phyloP scores from a whole-genome alignment of 2,797 vertebrate species.

The Anguilla megastoma region DNA sequence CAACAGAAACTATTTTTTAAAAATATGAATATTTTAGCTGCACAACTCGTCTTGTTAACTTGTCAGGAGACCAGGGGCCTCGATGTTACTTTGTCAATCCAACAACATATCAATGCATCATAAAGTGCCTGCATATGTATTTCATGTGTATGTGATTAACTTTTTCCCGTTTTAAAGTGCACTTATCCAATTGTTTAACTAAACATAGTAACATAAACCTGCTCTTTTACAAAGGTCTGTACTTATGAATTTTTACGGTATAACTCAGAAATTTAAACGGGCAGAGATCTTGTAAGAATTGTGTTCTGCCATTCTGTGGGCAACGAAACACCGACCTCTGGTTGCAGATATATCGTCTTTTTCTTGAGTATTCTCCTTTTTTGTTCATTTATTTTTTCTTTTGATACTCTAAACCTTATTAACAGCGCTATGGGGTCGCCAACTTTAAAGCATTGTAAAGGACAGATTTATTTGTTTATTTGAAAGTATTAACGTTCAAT shows the following conservation, averaged over 20 bases:
- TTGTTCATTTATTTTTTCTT: conserved; percentile 38
- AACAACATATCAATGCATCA: conserved; percentile 41
- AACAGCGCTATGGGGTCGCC: conserved; percentile 41
- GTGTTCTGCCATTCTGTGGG: conserved; percentile 13
- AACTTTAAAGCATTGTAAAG: conserved; percentile 55
- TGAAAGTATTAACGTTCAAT: conserved; percentile 65
- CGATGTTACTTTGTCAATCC: conserved; percentile 34
- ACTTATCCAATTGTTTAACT: conserved; percentile 61
- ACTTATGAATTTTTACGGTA: conserved; percentile 37
- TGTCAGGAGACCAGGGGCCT: conserved; percentile 30
- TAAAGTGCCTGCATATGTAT: conserved; percentile 56
- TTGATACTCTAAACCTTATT: conserved; percentile 46
- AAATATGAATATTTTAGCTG: conserved; percentile 10
- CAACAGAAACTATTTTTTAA: neutral
- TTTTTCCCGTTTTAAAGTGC: conserved; percentile 53
- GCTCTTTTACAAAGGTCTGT: conserved; percentile 48
- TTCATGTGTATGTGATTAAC: conserved; percentile 50
- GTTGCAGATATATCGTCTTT: neutral
- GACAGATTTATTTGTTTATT: conserved; percentile 43
- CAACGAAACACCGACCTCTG: neutral
- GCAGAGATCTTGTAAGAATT: neutral
- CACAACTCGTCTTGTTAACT: conserved; percentile 17
- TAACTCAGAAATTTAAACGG: neutral
- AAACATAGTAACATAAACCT: conserved; percentile 55
- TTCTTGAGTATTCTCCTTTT: conserved; percentile 26